Percentiles rank a stretch among this genome's conserved stretches.
Evolutionary conservation across 2,888 invertebrate species (phyloP).

Genomic region (Athalia circularis): DNA sequence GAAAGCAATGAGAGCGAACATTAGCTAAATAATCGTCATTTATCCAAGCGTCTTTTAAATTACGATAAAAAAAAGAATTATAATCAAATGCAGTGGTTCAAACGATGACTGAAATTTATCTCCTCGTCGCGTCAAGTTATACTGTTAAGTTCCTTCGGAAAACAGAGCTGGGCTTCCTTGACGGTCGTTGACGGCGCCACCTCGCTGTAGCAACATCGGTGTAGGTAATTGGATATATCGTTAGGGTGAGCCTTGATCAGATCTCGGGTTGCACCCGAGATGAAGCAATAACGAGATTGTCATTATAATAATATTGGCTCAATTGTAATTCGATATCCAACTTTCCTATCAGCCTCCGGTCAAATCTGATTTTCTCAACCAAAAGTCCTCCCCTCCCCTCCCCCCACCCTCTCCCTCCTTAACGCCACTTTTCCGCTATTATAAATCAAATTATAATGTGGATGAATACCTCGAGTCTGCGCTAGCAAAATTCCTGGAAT

Average conservation of each 20-base stretch:
- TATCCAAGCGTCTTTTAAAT: background rate
- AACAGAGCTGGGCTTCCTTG: background rate
- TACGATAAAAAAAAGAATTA: background rate
- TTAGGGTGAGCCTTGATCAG: conserved; percentile 39
- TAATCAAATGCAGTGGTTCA: too few species aligned
- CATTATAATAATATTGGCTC: conserved; percentile 43
- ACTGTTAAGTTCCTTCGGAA: too few species aligned
- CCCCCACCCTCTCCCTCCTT: background rate
- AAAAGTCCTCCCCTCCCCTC: background rate
- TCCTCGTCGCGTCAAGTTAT: too few species aligned
- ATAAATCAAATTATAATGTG: too few species aligned
- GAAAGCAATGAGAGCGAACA: conserved; percentile 20
- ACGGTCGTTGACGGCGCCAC: conserved; percentile 5
- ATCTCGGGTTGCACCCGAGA: conserved; percentile 26
- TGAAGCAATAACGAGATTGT: conserved; percentile 40
- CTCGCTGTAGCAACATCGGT: conserved; percentile 1
- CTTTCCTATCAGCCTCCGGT: background rate
- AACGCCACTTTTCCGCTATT: background rate
- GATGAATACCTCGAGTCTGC: too few species aligned
- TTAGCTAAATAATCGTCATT: conserved; percentile 21
- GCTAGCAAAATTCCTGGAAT: too few species aligned
- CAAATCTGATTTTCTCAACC: conserved; percentile 7
- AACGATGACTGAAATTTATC: too few species aligned
- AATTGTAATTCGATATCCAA: conserved; percentile 37
- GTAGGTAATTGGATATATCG: conserved; percentile 37